Base-by-base conservation (phyloP, 2,888 invertebrate species). In the Carpatolechia fugitivella region DNA sequence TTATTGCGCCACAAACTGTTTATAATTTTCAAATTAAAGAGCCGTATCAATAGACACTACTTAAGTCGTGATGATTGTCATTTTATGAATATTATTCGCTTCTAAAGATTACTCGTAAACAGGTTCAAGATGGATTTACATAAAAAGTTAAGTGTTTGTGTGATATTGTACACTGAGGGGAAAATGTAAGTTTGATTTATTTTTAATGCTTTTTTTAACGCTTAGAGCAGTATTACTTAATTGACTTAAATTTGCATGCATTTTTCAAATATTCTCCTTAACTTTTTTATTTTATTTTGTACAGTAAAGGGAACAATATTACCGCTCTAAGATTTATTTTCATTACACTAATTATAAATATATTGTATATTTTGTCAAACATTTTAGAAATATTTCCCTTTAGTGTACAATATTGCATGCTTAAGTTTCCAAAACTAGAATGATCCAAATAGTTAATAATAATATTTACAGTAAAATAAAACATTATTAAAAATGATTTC, bases 361-460 rank as follows among this genome's bases (percentile, higher is more conserved):
- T 52, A 54, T 55, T 55, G 57, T 56, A 52, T 60, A 57, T 55
- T 55, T 62, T 58, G 11, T 4, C 29, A 29, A 29, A 44, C 13
- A 1, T 7, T 54, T 60, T 58, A 59, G 47, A 48, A 67, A 29
- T 60, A 69, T 80, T 85, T 91, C 91, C 91, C 91, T 91, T 91
- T 91, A 90, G 90, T 91, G 91, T 91, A 86, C 90, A 89, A 89
- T 85, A 78, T 71, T 76, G 82, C 83, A 83, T 84, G 85, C 79
- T 69, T 63, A 60, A 3, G 20, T n/a, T 16, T n/a, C n/a, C n/a
- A n/a, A 33, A 11, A 2, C 33, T 5, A 8, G 10, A 33, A 8
- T 11, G 3, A 33, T 5, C 10, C 8, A 6, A 11, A 3, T 33
- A n/a, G 10, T 3, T 33, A 6, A n/a, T n/a, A n/a, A n/a, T n/a